These are phyloP conservation scores for Oncorhynchus masou DNA, from an alignment of 2,113 vertebrate genomes.

Conservation along the genomic window DNA sequence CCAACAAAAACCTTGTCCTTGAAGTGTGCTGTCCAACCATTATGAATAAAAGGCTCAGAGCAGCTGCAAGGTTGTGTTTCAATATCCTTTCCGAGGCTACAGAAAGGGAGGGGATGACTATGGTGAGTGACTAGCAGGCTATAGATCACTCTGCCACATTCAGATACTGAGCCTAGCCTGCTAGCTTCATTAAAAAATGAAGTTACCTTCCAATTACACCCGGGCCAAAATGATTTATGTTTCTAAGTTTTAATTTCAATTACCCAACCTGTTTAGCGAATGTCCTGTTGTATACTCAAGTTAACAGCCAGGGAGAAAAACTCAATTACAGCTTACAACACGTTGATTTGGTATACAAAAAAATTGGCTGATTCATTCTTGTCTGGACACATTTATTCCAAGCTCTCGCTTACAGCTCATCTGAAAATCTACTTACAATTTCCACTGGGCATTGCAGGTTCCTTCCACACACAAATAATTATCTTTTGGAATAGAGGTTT, in stretches of 20 bases:
- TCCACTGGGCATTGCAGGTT: slow-evolving; percentile 44
- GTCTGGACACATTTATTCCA: slow-evolving; percentile 68
- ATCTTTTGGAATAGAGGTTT: too few relatives aligned
- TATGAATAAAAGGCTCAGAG: not conserved
- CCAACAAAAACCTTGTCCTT: too few relatives aligned
- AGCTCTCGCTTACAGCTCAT: slow-evolving; percentile 46
- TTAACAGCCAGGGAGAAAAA: slow-evolving; percentile 53
- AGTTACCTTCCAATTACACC: slow-evolving; percentile 69
- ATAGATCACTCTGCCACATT: slow-evolving; percentile 69
- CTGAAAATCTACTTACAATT: slow-evolving; percentile 63
- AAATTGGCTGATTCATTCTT: slow-evolving; percentile 68
- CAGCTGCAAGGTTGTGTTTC: slow-evolving; percentile 11
- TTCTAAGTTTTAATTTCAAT: slow-evolving; percentile 76
- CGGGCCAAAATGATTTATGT: slow-evolving; percentile 70
- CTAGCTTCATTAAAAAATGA: slow-evolving; percentile 62
- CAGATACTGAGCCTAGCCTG: slow-evolving; percentile 61
- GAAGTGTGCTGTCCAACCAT: not conserved
- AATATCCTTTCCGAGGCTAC: not conserved
- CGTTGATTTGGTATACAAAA: slow-evolving; percentile 36
- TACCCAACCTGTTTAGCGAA: slow-evolving; percentile 50
- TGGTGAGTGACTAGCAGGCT: slow-evolving; percentile 49
- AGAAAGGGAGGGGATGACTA: slow-evolving; percentile 19
- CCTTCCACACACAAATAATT: not conserved
- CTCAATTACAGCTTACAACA: slow-evolving; percentile 63
- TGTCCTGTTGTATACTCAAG: slow-evolving; percentile 58